A percentile compares a stretch with the other conserved stretches of the same genome.
Conservation (phyloP, 2,888 invertebrate species). For the Cheilosia pagana region DNA sequence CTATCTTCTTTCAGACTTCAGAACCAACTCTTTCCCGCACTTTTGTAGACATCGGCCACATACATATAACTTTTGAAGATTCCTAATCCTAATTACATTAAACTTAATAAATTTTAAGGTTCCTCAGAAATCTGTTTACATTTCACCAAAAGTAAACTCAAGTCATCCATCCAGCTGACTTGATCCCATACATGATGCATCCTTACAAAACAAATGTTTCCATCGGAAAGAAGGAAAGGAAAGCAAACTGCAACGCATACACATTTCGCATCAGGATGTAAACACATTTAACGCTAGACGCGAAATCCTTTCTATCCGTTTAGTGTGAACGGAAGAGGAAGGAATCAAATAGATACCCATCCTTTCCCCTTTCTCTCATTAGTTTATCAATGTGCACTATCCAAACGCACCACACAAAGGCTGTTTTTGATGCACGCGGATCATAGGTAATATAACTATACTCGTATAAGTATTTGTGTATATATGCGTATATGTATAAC, state of each 20-base stretch:
- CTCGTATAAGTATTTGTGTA: background rate
- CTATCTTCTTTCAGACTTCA: too few relatives aligned
- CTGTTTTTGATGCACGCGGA: constrained; percentile 31
- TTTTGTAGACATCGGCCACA: too few relatives aligned
- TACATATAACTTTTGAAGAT: constrained; percentile 27
- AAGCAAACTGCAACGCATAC: constrained; percentile 71
- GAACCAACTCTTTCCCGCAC: too few relatives aligned
- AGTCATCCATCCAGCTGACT: constrained; percentile 48
- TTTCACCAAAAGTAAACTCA: constrained; percentile 62
- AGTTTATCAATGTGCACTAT: constrained; percentile 66
- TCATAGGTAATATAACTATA: constrained; percentile 1
- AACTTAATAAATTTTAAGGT: constrained; percentile 80
- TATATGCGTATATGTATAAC: constrained; percentile 16
- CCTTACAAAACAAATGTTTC: constrained; percentile 50
- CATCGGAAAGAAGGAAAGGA: constrained; percentile 46
- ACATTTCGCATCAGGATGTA: constrained; percentile 73
- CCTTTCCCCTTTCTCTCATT: constrained; percentile 48
- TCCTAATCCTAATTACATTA: constrained; percentile 82
- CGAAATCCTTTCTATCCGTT: constrained; percentile 75
- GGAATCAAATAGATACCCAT: constrained; percentile 65
- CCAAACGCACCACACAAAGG: constrained; percentile 37
- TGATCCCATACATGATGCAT: constrained; percentile 46
- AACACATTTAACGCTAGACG: constrained; percentile 74
- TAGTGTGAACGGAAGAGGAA: constrained; percentile 72
- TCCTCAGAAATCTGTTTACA: constrained; percentile 57